Evolutionary conservation across 2,797 vertebrate species (phyloP).

Genomic region (Xenopus petersii): DNA sequence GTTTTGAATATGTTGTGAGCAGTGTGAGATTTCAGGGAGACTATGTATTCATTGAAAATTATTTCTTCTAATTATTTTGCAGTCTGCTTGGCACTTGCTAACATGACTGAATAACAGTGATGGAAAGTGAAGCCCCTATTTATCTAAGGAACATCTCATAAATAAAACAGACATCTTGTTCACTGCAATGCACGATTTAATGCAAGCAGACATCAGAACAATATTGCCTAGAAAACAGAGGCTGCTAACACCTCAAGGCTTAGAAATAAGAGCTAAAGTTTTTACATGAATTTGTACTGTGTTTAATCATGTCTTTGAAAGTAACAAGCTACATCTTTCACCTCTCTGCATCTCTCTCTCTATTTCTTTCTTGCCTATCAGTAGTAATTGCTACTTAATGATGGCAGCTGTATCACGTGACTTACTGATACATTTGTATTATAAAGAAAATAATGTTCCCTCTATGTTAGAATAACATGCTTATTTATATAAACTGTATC

Average conservation of each 20-base stretch:
- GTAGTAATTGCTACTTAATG: too few species aligned
- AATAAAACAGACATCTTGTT: slow-evolving; percentile 42
- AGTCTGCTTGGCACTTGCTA: slow-evolving; percentile 15
- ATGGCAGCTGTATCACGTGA: too few species aligned
- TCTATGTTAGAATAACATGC: too few species aligned
- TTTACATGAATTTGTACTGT: not conserved
- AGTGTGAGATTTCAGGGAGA: slow-evolving; percentile 33
- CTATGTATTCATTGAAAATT: not conserved
- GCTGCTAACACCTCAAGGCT: slow-evolving; percentile 11
- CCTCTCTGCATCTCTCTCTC: too few species aligned
- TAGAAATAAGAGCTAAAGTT: not conserved
- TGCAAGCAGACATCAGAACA: slow-evolving; percentile 27
- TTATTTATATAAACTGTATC: too few species aligned
- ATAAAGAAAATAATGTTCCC: too few species aligned
- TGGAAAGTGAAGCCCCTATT: slow-evolving; percentile 43
- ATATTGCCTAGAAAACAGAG: slow-evolving; percentile 18
- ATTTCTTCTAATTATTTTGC: slow-evolving; percentile 39
- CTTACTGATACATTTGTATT: too few species aligned
- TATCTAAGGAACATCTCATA: slow-evolving; percentile 36
- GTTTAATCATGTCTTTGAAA: not conserved
- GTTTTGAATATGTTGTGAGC: slow-evolving; percentile 33
- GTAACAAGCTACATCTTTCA: too few species aligned
- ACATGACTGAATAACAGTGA: slow-evolving; percentile 11
- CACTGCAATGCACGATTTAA: slow-evolving; percentile 38
- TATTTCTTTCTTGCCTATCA: too few species aligned